phyloP scores from a whole-genome alignment of 2,888 invertebrate species.

The Xestia ashworthii region DNA sequence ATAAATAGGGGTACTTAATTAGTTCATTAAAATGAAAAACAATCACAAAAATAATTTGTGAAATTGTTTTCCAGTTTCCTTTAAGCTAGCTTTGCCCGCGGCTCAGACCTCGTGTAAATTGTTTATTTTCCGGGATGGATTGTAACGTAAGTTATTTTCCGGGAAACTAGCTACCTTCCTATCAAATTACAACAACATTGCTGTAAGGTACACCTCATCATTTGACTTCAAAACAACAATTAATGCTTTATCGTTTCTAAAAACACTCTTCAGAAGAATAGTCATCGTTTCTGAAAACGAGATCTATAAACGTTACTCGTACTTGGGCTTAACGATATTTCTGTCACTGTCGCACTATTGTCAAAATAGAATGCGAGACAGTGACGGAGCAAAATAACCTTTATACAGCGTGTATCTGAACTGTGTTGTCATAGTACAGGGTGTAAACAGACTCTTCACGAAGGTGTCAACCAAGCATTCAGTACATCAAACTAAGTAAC shows the following conservation, averaged over 20 bases:
- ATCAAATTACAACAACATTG: slow-evolving; percentile 3
- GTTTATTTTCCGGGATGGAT: slow-evolving; percentile 6
- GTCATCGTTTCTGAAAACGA: background rate
- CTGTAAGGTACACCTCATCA: background rate
- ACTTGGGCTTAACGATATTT: background rate
- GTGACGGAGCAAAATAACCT: background rate
- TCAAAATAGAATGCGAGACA: background rate
- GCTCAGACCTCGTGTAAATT: background rate
- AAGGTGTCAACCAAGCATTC: no score
- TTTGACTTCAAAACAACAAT: background rate
- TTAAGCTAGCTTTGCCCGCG: background rate
- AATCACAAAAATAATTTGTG: background rate
- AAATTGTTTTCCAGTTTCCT: slow-evolving; percentile 8
- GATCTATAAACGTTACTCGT: background rate
- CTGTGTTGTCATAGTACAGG: background rate
- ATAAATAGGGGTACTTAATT: slow-evolving; percentile 42
- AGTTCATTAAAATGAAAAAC: slow-evolving; percentile 19
- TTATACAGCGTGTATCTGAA: background rate
- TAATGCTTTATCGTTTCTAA: background rate
- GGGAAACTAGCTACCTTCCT: background rate
- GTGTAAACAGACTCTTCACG: background rate
- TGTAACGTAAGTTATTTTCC: background rate
- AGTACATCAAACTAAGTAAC: no score
- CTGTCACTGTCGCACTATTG: background rate
- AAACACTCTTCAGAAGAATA: background rate